Evolutionary conservation across 2,888 invertebrate species (phyloP).

Genomic region (Phalera bucephala): DNA sequence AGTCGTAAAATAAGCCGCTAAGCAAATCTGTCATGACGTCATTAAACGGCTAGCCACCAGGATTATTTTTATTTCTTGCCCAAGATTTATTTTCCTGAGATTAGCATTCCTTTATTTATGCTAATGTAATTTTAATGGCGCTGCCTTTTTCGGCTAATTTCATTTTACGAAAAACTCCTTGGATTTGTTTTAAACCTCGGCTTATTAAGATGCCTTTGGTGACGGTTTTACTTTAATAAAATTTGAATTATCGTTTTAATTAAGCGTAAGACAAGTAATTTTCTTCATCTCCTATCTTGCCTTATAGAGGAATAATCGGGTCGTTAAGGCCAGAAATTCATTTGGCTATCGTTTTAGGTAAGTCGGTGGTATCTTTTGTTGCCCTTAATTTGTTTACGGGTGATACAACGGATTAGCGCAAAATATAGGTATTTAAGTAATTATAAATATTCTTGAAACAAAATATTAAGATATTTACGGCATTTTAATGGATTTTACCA

Average conservation of each 20-base stretch:
- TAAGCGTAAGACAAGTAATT: conserved; percentile 34
- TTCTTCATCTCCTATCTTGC: conserved; percentile 23
- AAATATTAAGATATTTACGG: no score
- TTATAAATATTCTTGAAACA: no score
- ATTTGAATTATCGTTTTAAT: conserved; percentile 63
- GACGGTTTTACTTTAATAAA: conserved; percentile 65
- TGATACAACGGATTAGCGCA: no score
- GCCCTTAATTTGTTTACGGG: no score
- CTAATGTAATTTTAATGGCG: conserved; percentile 83
- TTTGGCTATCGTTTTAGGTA: background rate
- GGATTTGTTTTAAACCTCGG: conserved; percentile 72
- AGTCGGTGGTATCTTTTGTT: background rate
- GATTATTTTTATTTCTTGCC: conserved; percentile 76
- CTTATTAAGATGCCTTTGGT: conserved; percentile 69
- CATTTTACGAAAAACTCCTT: conserved; percentile 74
- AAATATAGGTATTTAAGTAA: no score
- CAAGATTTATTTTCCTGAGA: conserved; percentile 80
- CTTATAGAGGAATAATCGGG: conserved; percentile 21
- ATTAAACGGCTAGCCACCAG: conserved; percentile 56
- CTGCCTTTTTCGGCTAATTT: conserved; percentile 80
- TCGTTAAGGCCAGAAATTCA: conserved; percentile 19
- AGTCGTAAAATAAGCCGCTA: conserved; percentile 35
- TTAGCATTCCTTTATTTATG: conserved; percentile 82
- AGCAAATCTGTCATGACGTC: conserved; percentile 61
- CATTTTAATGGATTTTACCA: no score